Percentiles rank a stretch among this genome's conserved stretches.
Conservation (phyloP, 2,797 vertebrate genomes). For the Uromys caudimaculatus region DNA sequence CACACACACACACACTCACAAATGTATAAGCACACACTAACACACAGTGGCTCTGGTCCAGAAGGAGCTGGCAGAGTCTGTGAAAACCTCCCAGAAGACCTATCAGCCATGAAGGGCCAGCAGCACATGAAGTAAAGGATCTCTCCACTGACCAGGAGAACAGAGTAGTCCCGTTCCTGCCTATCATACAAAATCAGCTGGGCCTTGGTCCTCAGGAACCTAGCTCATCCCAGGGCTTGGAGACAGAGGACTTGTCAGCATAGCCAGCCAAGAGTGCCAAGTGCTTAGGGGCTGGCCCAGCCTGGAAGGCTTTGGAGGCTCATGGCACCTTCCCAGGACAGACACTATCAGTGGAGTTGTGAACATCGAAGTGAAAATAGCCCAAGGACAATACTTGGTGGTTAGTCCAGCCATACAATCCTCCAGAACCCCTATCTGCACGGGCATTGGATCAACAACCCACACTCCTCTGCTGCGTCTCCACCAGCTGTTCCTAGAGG, state of each 20-base stretch:
- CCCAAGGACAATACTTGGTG: too few species aligned
- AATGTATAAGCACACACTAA: background rate
- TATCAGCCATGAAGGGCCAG: background rate
- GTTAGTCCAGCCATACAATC: background rate
- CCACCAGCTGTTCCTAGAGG: background rate
- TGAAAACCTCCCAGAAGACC: background rate
- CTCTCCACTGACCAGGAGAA: rapidly evolving
- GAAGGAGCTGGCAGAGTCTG: background rate
- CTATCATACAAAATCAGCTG: too few species aligned
- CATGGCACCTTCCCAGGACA: background rate
- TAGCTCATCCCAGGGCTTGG: background rate
- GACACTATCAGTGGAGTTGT: background rate
- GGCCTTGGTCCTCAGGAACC: background rate
- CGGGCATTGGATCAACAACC: background rate
- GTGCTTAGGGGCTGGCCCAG: background rate
- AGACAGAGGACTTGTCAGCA: background rate
- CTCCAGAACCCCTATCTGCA: background rate
- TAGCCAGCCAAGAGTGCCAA: background rate
- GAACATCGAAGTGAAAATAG: background rate
- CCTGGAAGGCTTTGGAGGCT: background rate
- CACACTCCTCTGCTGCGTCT: rapidly evolving
- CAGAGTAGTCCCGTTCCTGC: background rate
- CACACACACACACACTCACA: background rate
- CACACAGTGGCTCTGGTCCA: background rate
- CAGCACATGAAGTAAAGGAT: background rate